These are phyloP conservation scores for Luffia ferchaultella DNA, from an alignment of 2,888 invertebrate genomes.

Conservation along the genomic window DNA sequence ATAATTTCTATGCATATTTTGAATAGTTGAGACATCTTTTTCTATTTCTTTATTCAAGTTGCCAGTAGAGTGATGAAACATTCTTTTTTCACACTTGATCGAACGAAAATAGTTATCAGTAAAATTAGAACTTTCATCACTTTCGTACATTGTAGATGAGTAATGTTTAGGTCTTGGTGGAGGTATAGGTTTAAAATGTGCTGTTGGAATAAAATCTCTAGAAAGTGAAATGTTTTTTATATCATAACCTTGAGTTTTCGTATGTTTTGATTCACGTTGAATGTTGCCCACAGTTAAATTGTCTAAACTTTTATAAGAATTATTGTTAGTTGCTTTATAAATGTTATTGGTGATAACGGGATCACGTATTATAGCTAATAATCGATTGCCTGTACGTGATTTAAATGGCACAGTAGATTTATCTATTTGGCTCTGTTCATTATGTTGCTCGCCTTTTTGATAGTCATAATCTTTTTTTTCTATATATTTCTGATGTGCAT, in stretches of 20 bases:
- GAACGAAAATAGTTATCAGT: slow-evolving; percentile 42
- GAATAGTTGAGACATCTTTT: slow-evolving; percentile 51
- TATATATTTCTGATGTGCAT: slow-evolving; percentile 75
- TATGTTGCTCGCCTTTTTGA: slow-evolving; percentile 20
- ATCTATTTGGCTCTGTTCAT: slow-evolving; percentile 2
- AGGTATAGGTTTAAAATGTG: slow-evolving; percentile 39
- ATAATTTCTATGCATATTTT: slow-evolving; percentile 51
- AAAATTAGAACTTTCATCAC: slow-evolving; percentile 51
- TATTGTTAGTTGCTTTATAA: slow-evolving; percentile 25
- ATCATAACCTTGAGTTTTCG: not conserved
- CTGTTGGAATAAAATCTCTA: slow-evolving; percentile 13
- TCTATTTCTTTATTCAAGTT: slow-evolving; percentile 55
- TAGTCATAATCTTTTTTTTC: slow-evolving; percentile 68
- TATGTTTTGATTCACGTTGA: too few species aligned
- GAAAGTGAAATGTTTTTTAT: slow-evolving; percentile 3
- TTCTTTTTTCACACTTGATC: slow-evolving; percentile 42
- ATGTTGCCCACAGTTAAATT: slow-evolving; percentile 20
- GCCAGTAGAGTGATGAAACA: slow-evolving; percentile 54
- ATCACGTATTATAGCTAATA: slow-evolving; percentile 70
- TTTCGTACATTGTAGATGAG: slow-evolving; percentile 46
- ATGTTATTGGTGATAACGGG: slow-evolving; percentile 41
- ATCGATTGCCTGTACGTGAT: slow-evolving; percentile 64
- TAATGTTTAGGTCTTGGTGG: slow-evolving; percentile 46
- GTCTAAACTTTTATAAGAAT: slow-evolving; percentile 24
- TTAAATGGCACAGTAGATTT: slow-evolving; percentile 36